Conservation (phyloP, 2,113 vertebrate species). For the Macquaria ambigua region DNA sequence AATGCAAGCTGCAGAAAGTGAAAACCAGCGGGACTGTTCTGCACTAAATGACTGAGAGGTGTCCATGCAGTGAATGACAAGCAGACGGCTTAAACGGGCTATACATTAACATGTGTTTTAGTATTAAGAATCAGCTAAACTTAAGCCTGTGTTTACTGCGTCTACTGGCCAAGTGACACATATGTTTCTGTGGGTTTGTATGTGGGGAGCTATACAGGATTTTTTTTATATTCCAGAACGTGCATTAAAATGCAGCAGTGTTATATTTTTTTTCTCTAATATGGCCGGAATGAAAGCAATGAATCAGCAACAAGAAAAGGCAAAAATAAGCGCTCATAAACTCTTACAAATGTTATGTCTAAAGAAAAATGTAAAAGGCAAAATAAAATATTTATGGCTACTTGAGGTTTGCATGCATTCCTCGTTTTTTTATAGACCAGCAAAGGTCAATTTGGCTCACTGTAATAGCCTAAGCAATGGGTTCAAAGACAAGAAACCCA, state of each 20-base stretch:
- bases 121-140: conserved; percentile 46
- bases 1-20: neutral
- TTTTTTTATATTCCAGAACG: neutral
- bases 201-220: neutral
- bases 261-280: neutral
- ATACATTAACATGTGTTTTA: conserved; percentile 52
- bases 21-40: conserved; percentile 5
- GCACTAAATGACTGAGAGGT: conserved; percentile 14
- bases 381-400: neutral
- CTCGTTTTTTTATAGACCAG: conserved; percentile 67
- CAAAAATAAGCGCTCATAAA: neutral
- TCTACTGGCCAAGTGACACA: conserved; percentile 27
- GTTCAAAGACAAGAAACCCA: conserved; percentile 88
- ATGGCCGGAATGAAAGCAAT: neutral
- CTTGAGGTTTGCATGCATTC: conserved; percentile 19
- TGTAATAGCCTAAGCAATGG: conserved; percentile 83
- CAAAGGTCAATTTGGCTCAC: conserved; percentile 87
- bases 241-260: neutral
- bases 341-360: neutral
- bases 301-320: neutral
- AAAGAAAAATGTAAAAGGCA: neutral
- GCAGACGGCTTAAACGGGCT: conserved; percentile 46
- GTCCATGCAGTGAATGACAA: conserved; percentile 50
- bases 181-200: neutral
- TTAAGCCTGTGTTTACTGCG: conserved; percentile 42